Evolutionary conservation across 2,888 invertebrate species (phyloP).

Genomic region (Leucoptera coffeella): DNA sequence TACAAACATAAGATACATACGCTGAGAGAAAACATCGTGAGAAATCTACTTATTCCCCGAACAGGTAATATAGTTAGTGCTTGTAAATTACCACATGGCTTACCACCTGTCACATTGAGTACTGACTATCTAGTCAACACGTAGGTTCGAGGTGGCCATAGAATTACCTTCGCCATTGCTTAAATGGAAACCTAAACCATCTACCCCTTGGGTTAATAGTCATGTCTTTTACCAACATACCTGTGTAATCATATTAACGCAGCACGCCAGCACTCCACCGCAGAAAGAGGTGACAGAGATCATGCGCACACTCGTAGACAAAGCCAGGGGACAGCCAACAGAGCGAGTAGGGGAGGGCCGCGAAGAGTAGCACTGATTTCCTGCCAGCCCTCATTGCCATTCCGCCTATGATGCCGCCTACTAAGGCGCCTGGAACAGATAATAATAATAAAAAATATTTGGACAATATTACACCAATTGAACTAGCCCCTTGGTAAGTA

Average conservation of each 20-base stretch:
- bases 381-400: constrained; percentile 70
- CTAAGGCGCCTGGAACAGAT: constrained; percentile 59
- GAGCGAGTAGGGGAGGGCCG: constrained; percentile 65
- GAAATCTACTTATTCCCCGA: too few relatives aligned
- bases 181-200: too few relatives aligned
- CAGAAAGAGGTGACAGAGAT: constrained; percentile 75
- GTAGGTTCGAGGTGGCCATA: too few relatives aligned
- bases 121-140: too few relatives aligned
- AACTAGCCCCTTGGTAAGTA: neutral
- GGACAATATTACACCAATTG: neutral
- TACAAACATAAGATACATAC: too few relatives aligned
- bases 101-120: too few relatives aligned
- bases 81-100: too few relatives aligned
- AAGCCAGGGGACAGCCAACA: constrained; percentile 76
- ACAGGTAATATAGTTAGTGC: too few relatives aligned
- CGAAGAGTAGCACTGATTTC: constrained; percentile 59
- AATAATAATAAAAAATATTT: neutral
- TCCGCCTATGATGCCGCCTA: constrained; percentile 76
- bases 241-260: constrained; percentile 69
- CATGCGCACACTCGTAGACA: constrained; percentile 66
- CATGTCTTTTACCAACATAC: too few relatives aligned
- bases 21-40: too few relatives aligned
- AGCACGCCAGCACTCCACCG: constrained; percentile 71
- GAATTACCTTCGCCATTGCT: too few relatives aligned
- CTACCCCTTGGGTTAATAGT: too few relatives aligned